Conservation (phyloP, 2,113 vertebrate genomes). For the Capreolus pygargus region DNA sequence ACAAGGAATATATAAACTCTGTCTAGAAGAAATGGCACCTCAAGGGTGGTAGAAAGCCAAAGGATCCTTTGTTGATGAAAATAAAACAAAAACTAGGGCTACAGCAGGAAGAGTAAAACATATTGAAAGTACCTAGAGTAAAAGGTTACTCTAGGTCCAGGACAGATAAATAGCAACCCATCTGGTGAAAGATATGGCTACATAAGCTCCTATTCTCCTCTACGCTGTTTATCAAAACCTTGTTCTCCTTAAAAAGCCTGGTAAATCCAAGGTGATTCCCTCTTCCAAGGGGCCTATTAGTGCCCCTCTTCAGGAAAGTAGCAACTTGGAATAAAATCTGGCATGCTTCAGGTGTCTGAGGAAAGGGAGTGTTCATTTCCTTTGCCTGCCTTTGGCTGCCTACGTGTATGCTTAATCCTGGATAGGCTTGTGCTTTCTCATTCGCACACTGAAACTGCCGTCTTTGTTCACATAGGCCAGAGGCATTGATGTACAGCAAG, state of each 20-base stretch:
- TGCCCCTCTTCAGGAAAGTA: slow-evolving; percentile 71
- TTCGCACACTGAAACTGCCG: background rate
- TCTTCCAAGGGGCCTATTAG: slow-evolving; percentile 43
- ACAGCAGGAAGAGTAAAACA: background rate
- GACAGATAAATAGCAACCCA: background rate
- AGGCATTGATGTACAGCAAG: slow-evolving; percentile 84
- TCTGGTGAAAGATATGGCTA: background rate
- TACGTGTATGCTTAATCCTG: background rate
- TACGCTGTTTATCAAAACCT: background rate
- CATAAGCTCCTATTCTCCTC: background rate
- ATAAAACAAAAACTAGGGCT: background rate
- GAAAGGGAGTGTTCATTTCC: background rate
- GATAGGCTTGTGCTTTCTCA: background rate
- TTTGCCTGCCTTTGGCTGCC: slow-evolving; percentile 52
- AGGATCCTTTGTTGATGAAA: background rate
- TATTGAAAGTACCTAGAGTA: background rate
- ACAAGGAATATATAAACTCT: background rate
- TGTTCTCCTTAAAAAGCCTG: background rate
- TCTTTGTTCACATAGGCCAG: slow-evolving; percentile 73
- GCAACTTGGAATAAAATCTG: slow-evolving; percentile 71
- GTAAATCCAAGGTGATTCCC: slow-evolving; percentile 73
- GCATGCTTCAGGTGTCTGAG: background rate
- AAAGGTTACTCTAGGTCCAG: background rate
- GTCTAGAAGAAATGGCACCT: background rate
- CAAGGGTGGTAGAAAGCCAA: background rate